A percentile compares a stretch with the other conserved stretches of the same genome.
These are phyloP conservation scores for Paraplagusia blochii DNA, from an alignment of 2,113 vertebrate genomes.

Conservation along the genomic window DNA sequence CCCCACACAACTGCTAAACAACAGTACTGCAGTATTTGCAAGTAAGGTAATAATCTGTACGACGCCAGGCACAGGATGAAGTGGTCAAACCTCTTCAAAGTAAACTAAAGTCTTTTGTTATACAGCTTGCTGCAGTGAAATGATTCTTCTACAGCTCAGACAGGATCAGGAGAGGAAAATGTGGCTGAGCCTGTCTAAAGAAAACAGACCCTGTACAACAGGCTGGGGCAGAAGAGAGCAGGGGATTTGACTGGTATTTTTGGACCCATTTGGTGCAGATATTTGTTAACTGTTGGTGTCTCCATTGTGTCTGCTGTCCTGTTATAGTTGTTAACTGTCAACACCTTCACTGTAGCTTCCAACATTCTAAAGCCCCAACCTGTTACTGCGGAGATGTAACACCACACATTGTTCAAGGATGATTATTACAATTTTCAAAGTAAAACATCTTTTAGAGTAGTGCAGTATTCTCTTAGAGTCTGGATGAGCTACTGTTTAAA, in stretches of 20 bases:
- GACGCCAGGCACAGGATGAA: neutral
- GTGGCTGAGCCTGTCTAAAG: slow-evolving; percentile 30
- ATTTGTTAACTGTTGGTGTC: slow-evolving; percentile 20
- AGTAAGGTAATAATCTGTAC: neutral
- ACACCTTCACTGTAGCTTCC: slow-evolving; percentile 38
- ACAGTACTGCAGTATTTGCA: neutral
- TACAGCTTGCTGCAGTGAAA: neutral
- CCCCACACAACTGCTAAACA: neutral
- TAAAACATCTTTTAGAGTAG: too few relatives aligned
- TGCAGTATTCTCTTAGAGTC: too few relatives aligned
- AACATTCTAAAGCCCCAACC: too few relatives aligned
- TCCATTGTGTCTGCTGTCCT: neutral
- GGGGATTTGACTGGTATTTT: slow-evolving; percentile 21
- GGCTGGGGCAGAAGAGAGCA: slow-evolving; percentile 40
- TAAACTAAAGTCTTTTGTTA: neutral
- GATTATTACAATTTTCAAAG: too few relatives aligned
- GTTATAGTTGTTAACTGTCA: slow-evolving; percentile 33
- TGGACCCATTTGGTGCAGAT: slow-evolving; percentile 41
- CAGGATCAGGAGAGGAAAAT: slow-evolving; percentile 24
- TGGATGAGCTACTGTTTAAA: too few relatives aligned
- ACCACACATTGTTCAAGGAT: too few relatives aligned
- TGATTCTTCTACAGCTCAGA: neutral
- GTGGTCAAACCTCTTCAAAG: neutral
- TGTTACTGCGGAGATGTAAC: too few relatives aligned
- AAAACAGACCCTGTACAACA: slow-evolving; percentile 32